These are phyloP conservation scores for Sinocyclocheilus anophthalmus DNA, from an alignment of 2,113 vertebrate species.

Conservation along the genomic window DNA sequence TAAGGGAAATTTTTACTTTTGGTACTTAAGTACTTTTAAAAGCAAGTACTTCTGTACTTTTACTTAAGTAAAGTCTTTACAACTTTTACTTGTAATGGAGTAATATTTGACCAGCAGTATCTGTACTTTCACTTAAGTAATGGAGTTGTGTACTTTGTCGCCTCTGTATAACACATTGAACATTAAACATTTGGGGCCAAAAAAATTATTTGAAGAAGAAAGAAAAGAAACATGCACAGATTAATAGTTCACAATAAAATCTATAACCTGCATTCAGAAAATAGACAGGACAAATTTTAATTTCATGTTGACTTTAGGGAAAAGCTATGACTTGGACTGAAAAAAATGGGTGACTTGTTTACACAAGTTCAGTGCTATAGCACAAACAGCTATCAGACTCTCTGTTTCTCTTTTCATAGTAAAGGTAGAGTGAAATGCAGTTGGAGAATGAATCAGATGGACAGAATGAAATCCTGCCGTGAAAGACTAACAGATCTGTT, in stretches of 20 bases:
- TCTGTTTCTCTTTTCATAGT: not conserved
- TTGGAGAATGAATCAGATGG: conserved; percentile 16
- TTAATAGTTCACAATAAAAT: not conserved
- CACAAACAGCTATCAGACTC: not conserved
- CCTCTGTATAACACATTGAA: not conserved
- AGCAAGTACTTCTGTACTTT: too few relatives aligned
- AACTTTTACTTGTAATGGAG: too few relatives aligned
- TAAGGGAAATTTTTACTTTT: too few relatives aligned
- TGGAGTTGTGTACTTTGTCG: too few relatives aligned
- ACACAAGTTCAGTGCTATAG: not conserved
- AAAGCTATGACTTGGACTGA: not conserved
- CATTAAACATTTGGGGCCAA: not conserved
- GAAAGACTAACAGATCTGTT: conserved; percentile 43
- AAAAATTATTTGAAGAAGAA: not conserved
- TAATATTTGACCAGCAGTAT: too few relatives aligned
- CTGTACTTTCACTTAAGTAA: too few relatives aligned
- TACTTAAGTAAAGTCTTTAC: too few relatives aligned
- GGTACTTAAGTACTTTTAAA: too few relatives aligned
- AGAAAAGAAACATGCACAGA: not conserved
- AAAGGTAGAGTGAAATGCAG: not conserved
- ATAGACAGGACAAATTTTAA: not conserved
- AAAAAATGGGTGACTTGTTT: not conserved
- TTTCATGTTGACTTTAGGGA: too few relatives aligned
- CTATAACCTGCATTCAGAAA: not conserved
- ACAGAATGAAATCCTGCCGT: conserved; percentile 12